Evolutionary conservation across 53 echinoderm and acorn worm species (phyloP).

Genomic region (Crossaster papposus): DNA sequence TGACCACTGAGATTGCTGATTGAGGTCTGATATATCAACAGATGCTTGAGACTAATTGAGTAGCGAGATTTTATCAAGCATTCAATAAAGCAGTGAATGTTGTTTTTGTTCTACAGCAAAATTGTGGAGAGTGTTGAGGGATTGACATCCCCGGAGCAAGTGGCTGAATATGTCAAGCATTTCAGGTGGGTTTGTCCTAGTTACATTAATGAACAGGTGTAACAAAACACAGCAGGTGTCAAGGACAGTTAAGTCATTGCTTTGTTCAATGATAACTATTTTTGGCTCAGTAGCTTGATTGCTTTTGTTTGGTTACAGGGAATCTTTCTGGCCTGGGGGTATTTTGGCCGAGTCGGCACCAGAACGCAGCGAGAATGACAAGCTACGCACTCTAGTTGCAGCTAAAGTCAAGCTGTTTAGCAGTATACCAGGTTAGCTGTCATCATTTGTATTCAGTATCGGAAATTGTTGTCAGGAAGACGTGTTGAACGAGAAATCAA

Average conservation of each 20-base stretch:
- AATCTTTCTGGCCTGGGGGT: conserved; percentile 96
- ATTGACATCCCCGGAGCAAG: conserved; percentile 86
- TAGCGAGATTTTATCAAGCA: too few species aligned
- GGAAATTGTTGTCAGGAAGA: too few species aligned
- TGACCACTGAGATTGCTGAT: not conserved
- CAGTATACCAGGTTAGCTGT: conserved; percentile 85
- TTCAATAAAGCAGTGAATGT: not conserved
- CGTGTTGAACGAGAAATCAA: not conserved
- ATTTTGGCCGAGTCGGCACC: conserved; percentile 79
- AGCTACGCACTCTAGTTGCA: conserved; percentile 80
- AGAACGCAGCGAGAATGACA: conserved; percentile 77
- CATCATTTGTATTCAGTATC: too few species aligned
- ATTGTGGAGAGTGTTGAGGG: conserved; percentile 94
- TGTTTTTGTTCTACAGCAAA: conserved; percentile 52
- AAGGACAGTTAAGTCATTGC: too few species aligned
- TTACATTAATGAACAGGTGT: too few species aligned
- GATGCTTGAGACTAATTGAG: too few species aligned
- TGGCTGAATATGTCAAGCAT: conserved; percentile 89
- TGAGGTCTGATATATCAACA: too few species aligned
- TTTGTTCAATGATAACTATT: too few species aligned
- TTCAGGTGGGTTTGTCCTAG: conserved; percentile 73
- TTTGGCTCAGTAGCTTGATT: too few species aligned
- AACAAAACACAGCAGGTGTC: too few species aligned
- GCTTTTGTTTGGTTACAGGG: conserved; percentile 52
- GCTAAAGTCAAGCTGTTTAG: conserved; percentile 94